A percentile compares a stretch with the other conserved stretches of the same genome.
Conservation (phyloP, 2,113 vertebrate genomes). For the Chionomys nivalis region DNA sequence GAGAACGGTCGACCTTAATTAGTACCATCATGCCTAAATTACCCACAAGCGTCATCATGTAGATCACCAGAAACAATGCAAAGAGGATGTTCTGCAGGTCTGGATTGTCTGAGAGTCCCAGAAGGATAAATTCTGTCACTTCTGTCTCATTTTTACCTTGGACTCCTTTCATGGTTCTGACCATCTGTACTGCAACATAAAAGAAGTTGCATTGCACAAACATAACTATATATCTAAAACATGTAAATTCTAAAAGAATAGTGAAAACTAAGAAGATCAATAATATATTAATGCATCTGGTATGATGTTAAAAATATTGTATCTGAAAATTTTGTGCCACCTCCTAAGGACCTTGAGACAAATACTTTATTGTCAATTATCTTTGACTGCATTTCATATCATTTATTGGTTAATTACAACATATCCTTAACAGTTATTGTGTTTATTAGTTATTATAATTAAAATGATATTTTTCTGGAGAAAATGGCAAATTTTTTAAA, state of each 20-base stretch:
- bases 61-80: neutral
- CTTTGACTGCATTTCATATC: neutral
- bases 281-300: too few relatives aligned
- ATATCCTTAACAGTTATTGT: neutral
- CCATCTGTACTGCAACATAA: slow-evolving; percentile 1
- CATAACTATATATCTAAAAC: neutral
- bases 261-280: neutral
- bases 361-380: neutral
- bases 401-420: neutral
- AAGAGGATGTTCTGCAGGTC: slow-evolving; percentile 13
- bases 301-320: too few relatives aligned
- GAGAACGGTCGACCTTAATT: slow-evolving; percentile 57
- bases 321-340: neutral
- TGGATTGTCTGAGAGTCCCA: slow-evolving; percentile 67
- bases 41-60: neutral
- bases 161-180: neutral
- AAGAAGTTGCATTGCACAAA: neutral
- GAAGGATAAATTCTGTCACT: slow-evolving; percentile 73
- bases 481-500: neutral
- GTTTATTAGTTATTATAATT: neutral
- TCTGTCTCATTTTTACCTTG: slow-evolving; percentile 55
- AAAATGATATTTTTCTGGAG: neutral
- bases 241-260: neutral
- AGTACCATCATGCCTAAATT: slow-evolving; percentile 76
- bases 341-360: neutral